Percentiles rank a stretch among this genome's conserved stretches.
phyloP scores from a whole-genome alignment of 2,113 vertebrate species.

The Capreolus pygargus region DNA sequence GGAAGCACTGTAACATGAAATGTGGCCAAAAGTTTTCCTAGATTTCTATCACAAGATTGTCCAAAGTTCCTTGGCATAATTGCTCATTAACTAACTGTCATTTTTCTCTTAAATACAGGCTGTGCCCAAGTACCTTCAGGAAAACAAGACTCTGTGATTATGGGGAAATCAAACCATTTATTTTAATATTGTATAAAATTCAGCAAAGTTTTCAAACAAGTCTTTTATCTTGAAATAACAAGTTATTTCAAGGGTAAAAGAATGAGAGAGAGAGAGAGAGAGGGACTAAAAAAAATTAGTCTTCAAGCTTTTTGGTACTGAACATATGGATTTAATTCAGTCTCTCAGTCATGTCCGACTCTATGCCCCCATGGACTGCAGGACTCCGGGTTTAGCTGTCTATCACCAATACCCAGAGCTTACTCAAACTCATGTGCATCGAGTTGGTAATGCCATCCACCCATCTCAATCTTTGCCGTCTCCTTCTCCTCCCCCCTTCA shows the following conservation, averaged over 20 bases:
- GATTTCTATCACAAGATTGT: not conserved
- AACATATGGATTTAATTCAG: not conserved
- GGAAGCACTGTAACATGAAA: not conserved
- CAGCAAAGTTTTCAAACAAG: not conserved
- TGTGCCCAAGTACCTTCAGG: not conserved
- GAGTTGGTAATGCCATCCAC: not conserved
- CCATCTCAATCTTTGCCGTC: not conserved
- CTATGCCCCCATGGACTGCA: fast-evolving
- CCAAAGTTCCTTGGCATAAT: not conserved
- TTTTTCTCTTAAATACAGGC: not conserved
- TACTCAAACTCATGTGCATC: not conserved
- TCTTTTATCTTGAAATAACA: not conserved
- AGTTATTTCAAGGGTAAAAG: not conserved
- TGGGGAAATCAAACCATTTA: not conserved
- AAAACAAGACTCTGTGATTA: not conserved
- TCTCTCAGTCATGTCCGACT: not conserved
- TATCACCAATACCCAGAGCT: not conserved
- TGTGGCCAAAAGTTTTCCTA: not conserved
- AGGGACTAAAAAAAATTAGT: not conserved
- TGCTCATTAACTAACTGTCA: not conserved
- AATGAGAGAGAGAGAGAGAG: not conserved
- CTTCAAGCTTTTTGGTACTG: not conserved
- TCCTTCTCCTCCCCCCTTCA: not conserved
- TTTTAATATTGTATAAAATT: not conserved
- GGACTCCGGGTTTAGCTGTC: not conserved